Evolutionary conservation across 2,888 invertebrate species (phyloP).

Genomic region (Hybos culiciformis): DNA sequence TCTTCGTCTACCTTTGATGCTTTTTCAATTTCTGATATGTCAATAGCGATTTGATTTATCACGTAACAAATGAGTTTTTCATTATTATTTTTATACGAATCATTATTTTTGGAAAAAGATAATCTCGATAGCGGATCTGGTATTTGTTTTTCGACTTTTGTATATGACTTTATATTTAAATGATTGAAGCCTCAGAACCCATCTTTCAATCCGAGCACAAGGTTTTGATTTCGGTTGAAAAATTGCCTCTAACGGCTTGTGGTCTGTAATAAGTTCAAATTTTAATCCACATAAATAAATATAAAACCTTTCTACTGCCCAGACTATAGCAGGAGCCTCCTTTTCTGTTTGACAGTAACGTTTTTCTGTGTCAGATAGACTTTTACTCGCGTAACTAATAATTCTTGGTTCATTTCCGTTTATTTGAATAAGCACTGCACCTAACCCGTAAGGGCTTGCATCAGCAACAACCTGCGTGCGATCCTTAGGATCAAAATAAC

Average conservation of each 20-base stretch:
- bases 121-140: too few species aligned
- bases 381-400: conserved; percentile 28
- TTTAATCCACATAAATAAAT: conserved; percentile 27
- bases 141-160: too few species aligned
- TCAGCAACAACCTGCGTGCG: conserved; percentile 22
- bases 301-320: conserved; percentile 28
- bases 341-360: conserved; percentile 12
- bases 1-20: too few species aligned
- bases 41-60: too few species aligned
- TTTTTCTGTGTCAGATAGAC: conserved; percentile 22
- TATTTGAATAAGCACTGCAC: conserved; percentile 21
- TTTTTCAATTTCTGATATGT: too few species aligned
- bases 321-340: conserved; percentile 24
- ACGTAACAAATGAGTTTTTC: too few species aligned
- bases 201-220: conserved; percentile 17
- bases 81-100: too few species aligned
- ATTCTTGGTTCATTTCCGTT: conserved; percentile 16
- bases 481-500: conserved; percentile 18
- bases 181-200: conserved; percentile 15
- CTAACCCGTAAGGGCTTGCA: conserved; percentile 22
- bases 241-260: conserved; percentile 21
- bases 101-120: too few species aligned
- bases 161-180: conserved; percentile 13
- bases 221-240: conserved; percentile 16
- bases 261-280: conserved; percentile 22